phyloP scores from a whole-genome alignment of 1,140 invertebrate species.

The Trichomalopsis sarcophagae region DNA sequence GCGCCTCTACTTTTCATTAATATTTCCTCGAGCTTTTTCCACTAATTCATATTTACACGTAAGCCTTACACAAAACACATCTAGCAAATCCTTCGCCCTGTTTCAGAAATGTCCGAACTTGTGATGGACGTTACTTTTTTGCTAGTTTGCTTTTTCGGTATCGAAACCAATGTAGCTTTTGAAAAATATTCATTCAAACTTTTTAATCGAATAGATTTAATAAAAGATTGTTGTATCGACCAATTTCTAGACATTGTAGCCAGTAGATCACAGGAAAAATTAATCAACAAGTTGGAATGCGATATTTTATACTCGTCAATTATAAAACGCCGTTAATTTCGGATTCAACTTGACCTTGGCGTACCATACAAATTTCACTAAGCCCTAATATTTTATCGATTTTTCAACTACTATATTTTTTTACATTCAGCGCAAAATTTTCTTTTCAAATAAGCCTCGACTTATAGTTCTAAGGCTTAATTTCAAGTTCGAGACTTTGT shows the following conservation, averaged over 20 bases:
- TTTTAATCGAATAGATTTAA: neutral
- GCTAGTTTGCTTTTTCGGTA: neutral
- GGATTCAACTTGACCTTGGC: neutral
- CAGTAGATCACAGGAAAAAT: too few relatives aligned
- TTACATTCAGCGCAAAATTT: neutral
- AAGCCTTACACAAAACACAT: slow-evolving; percentile 18
- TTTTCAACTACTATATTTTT: neutral
- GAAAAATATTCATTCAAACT: neutral
- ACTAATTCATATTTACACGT: slow-evolving; percentile 23
- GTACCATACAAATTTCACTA: neutral
- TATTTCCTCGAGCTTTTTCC: neutral
- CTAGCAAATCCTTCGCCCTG: neutral
- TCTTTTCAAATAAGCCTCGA: neutral
- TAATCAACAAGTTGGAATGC: neutral
- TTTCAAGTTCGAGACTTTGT: neutral
- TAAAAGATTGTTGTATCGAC: too few relatives aligned
- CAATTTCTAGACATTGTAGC: neutral
- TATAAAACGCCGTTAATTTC: neutral
- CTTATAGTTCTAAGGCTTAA: neutral
- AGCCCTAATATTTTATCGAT: neutral
- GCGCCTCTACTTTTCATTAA: neutral
- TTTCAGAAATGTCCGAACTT: neutral
- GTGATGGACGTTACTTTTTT: neutral
- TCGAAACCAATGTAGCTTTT: neutral
- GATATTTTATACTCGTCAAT: neutral